A percentile compares a stretch with the other conserved stretches of the same genome.
These are phyloP conservation scores for Ochropleura plecta DNA, from an alignment of 2,888 invertebrate species.

Conservation along the genomic window DNA sequence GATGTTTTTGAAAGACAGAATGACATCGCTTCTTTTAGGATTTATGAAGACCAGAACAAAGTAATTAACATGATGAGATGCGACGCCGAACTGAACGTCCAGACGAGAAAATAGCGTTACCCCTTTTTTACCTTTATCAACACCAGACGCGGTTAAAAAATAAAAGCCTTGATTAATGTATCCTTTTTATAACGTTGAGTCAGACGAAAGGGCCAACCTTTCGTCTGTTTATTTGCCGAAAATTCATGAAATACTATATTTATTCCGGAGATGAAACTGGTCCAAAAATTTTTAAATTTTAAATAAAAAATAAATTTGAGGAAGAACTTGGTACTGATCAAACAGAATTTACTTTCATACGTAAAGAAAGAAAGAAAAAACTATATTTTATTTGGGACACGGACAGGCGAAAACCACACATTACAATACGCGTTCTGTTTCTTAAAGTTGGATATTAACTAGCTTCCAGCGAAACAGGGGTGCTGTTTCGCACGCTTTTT, in stretches of 20 bases:
- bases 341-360: neutral
- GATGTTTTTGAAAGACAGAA: too few relatives aligned
- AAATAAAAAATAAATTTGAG: neutral
- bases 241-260: conserved; percentile 8
- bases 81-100: neutral
- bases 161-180: conserved; percentile 28
- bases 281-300: neutral
- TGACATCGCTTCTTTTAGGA: neutral
- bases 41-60: conserved; percentile 6
- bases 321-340: neutral
- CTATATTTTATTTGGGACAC: neutral
- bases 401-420: neutral
- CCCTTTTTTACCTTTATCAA: conserved; percentile 27
- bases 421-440: neutral
- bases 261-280: neutral
- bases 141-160: conserved; percentile 23
- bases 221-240: neutral
- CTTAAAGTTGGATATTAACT: neutral
- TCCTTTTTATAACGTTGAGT: conserved; percentile 21
- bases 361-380: neutral
- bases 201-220: neutral
- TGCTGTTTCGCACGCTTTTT: neutral
- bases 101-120: conserved; percentile 2
- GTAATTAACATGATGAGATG: neutral
- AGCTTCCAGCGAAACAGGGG: neutral